These are phyloP conservation scores for Scomber japonicus DNA, from an alignment of 2,113 vertebrate genomes.

Conservation along the genomic window DNA sequence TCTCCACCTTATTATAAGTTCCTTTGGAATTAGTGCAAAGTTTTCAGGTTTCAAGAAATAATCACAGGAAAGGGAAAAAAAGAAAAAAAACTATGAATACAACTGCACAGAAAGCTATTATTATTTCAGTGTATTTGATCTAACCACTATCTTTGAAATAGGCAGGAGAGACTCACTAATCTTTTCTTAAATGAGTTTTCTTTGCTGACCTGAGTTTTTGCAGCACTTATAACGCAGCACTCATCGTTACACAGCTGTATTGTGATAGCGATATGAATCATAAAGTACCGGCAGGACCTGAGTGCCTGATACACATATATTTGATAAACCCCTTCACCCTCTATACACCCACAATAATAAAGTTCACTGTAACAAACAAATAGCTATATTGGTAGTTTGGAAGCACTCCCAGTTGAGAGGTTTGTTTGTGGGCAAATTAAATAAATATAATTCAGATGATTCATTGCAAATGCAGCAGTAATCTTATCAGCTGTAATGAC, in stretches of 20 bases:
- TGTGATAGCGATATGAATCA: slow-evolving; percentile 11
- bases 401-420: neutral
- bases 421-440: slow-evolving; percentile 17
- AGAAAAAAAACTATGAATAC: slow-evolving; percentile 11
- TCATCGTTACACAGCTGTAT: slow-evolving; percentile 19
- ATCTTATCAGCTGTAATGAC: neutral
- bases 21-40: slow-evolving; percentile 35
- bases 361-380: neutral
- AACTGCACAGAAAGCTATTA: slow-evolving; percentile 36
- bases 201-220: slow-evolving; percentile 49
- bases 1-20: slow-evolving; percentile 37
- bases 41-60: slow-evolving; percentile 38
- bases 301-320: neutral
- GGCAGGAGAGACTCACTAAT: slow-evolving; percentile 23
- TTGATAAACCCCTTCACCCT: slow-evolving; percentile 7
- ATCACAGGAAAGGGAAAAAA: neutral
- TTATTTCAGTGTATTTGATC: slow-evolving; percentile 23
- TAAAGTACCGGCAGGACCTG: neutral
- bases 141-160: slow-evolving; percentile 27
- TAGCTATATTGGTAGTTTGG: neutral
- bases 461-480: slow-evolving; percentile 1
- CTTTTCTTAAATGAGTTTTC: slow-evolving; percentile 48
- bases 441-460: neutral
- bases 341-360: neutral
- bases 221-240: slow-evolving; percentile 14